phyloP scores from a whole-genome alignment of 2,797 vertebrate genomes.

The Acestrorhynchus altus region DNA sequence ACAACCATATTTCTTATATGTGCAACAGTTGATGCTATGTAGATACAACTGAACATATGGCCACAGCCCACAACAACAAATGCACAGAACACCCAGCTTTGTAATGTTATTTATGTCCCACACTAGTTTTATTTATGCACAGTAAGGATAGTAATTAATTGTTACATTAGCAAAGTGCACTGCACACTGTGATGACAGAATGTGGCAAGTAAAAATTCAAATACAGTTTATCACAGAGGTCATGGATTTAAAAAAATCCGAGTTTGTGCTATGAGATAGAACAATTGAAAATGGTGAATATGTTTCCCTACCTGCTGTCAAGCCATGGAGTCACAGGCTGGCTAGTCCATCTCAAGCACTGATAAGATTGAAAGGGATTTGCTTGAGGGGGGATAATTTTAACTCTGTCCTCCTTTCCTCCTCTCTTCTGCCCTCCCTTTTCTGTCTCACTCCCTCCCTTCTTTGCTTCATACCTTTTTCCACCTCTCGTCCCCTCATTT shows the following conservation, averaged over 20 bases:
- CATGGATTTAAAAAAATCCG: neutral
- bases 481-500: neutral
- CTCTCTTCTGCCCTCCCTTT: slow-evolving; percentile 39
- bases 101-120: neutral
- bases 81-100: neutral
- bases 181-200: neutral
- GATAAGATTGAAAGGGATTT: slow-evolving; percentile 80
- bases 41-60: neutral
- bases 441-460: slow-evolving; percentile 7
- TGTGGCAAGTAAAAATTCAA: neutral
- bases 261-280: neutral
- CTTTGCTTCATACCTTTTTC: neutral
- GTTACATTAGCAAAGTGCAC: neutral
- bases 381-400: slow-evolving; percentile 72
- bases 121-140: neutral
- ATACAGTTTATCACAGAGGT: neutral
- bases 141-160: neutral
- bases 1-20: too few relatives aligned
- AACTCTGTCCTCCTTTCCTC: slow-evolving; percentile 56
- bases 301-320: slow-evolving; percentile 66
- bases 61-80: neutral
- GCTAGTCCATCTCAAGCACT: slow-evolving; percentile 66
- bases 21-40: too few relatives aligned
- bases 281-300: slow-evolving; percentile 31
- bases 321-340: slow-evolving; percentile 54